A percentile compares a stretch with the other conserved stretches of the same genome.
phyloP scores from a whole-genome alignment of 1,140 invertebrate genomes.

The Araneus ventricosus region DNA sequence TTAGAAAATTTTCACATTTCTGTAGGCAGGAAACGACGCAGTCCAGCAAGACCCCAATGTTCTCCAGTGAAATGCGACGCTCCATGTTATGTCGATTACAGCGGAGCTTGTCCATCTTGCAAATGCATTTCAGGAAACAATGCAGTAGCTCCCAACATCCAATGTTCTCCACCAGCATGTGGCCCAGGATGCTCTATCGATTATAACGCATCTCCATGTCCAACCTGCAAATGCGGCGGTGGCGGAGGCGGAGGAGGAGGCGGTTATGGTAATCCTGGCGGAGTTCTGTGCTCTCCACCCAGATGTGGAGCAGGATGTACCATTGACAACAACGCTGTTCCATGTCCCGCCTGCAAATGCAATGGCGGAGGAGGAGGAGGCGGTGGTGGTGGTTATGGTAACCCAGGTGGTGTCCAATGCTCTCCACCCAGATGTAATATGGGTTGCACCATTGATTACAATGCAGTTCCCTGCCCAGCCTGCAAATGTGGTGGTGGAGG shows the following conservation, averaged over 20 bases:
- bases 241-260: background rate
- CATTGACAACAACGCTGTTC: constrained; percentile 31
- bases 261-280: background rate
- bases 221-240: constrained; percentile 7
- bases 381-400: background rate
- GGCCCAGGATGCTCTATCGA: constrained; percentile 4
- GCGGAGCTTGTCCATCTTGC: background rate
- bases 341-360: constrained; percentile 52
- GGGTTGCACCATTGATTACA: constrained; percentile 1
- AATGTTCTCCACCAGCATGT: constrained; percentile 27
- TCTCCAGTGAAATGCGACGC: constrained; percentile 1
- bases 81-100: background rate
- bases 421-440: constrained; percentile 10
- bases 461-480: background rate
- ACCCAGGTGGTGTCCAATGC: background rate
- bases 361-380: background rate
- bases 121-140: background rate
- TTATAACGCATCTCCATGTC: background rate
- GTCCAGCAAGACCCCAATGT: constrained; percentile 7
- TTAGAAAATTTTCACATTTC: background rate
- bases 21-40: background rate
- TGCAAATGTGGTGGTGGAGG: constrained; percentile 8
- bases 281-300: constrained; percentile 34
- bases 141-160: background rate
- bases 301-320: constrained; percentile 7